These are phyloP conservation scores for Acanthacorydalis orientalis DNA, from an alignment of 2,888 invertebrate genomes.

Conservation along the genomic window DNA sequence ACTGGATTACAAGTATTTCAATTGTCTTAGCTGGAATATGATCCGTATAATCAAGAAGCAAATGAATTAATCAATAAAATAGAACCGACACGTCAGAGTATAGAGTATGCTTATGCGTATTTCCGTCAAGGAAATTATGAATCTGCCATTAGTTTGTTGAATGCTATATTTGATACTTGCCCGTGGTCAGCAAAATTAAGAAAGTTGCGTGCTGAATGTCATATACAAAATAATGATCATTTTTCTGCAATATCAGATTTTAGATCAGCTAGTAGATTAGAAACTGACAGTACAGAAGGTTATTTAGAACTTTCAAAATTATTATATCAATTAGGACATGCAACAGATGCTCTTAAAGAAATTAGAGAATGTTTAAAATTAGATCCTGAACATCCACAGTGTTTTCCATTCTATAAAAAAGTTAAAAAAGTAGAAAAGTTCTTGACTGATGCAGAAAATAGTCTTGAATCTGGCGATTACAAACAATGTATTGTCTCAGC, in stretches of 20 bases:
- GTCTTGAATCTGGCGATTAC: slow-evolving; percentile 44
- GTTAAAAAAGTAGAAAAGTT: slow-evolving; percentile 83
- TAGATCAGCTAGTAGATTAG: slow-evolving; percentile 73
- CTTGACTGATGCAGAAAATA: slow-evolving; percentile 44
- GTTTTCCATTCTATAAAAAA: slow-evolving; percentile 91
- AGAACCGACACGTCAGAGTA: slow-evolving; percentile 41
- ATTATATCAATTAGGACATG: slow-evolving; percentile 82
- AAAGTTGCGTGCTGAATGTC: slow-evolving; percentile 73
- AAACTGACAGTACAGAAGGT: slow-evolving; percentile 82
- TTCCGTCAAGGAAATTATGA: slow-evolving; percentile 36
- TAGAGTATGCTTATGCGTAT: slow-evolving; percentile 44
- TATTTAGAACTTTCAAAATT: slow-evolving; percentile 67
- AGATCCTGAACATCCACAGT: slow-evolving; percentile 94
- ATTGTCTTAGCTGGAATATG: slow-evolving; percentile 38
- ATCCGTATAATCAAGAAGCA: slow-evolving; percentile 66
- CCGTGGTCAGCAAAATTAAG: slow-evolving; percentile 80
- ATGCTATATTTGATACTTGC: slow-evolving; percentile 56
- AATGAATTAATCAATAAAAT: slow-evolving; percentile 48
- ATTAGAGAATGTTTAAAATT: slow-evolving; percentile 92
- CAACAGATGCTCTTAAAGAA: slow-evolving; percentile 78
- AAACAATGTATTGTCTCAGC: slow-evolving; percentile 52
- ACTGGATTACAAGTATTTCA: neutral
- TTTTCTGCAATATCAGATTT: slow-evolving; percentile 83
- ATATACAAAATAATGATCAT: slow-evolving; percentile 59
- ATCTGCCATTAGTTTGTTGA: slow-evolving; percentile 45